Percentiles rank a stretch among this genome's conserved stretches.
Evolutionary conservation across 2,888 invertebrate genomes (phyloP).

Genomic region (Petrolisthes manimaculis): DNA sequence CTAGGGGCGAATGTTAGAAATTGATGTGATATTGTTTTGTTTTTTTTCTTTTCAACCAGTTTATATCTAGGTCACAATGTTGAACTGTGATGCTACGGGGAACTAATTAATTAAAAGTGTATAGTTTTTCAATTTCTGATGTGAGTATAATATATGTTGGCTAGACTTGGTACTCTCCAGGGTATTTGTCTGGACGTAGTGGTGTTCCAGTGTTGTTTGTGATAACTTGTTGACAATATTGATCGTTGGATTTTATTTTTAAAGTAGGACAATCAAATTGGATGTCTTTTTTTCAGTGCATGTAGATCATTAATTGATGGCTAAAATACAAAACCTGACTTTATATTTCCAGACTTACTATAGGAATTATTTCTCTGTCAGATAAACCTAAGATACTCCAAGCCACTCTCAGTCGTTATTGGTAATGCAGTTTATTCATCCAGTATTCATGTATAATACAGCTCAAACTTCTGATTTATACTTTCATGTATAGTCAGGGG

Average conservation of each 20-base stretch:
- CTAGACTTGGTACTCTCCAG: conserved; percentile 21
- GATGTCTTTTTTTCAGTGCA: conserved; percentile 7
- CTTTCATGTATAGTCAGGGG: neutral
- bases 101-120: conserved; percentile 25
- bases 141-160: neutral
- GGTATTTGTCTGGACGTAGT: conserved; percentile 35
- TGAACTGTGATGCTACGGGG: conserved; percentile 45
- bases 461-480: conserved; percentile 14
- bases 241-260: conserved; percentile 50
- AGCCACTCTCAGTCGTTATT: conserved; percentile 10
- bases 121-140: conserved; percentile 23
- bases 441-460: conserved; percentile 1
- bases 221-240: conserved; percentile 57
- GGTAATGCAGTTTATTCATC: neutral
- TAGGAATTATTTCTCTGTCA: neutral
- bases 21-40: conserved; percentile 34
- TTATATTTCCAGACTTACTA: conserved; percentile 1
- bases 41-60: neutral
- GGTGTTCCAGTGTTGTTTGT: conserved; percentile 54
- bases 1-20: conserved; percentile 26
- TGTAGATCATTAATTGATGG: neutral
- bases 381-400: conserved; percentile 4
- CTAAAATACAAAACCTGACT: neutral
- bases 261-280: conserved; percentile 50
- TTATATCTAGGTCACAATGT: conserved; percentile 40